Conservation (phyloP, 2,113 vertebrate species). For the Oryzias woworae region DNA sequence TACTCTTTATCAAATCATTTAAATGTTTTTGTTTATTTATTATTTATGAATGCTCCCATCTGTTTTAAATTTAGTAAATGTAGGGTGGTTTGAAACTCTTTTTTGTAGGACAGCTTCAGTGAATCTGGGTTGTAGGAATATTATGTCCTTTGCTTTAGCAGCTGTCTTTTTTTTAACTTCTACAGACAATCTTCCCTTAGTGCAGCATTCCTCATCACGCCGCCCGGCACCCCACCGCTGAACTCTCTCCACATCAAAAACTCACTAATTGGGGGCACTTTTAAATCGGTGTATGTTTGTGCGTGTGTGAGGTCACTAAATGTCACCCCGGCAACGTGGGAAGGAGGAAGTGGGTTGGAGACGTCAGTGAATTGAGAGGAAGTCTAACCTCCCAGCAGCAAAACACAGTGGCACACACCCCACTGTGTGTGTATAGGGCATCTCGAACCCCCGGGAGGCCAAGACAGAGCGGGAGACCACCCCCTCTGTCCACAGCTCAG, state of each 20-base stretch:
- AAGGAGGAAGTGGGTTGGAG: conserved; percentile 3
- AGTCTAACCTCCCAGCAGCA: conserved; percentile 15
- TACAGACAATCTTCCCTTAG: conserved; percentile 21
- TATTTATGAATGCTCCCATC: too few relatives aligned
- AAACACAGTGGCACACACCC: conserved; percentile 28
- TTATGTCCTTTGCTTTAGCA: not conserved
- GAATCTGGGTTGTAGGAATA: too few relatives aligned
- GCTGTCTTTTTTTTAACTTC: conserved; percentile 8
- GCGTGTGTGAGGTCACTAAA: conserved; percentile 62
- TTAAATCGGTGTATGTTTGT: conserved; percentile 23
- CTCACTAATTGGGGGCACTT: conserved; percentile 55
- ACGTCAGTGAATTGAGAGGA: conserved; percentile 59
- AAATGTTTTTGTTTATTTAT: too few relatives aligned
- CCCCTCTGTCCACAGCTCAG: conserved; percentile 60
- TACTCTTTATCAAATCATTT: too few relatives aligned
- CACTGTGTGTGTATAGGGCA: conserved; percentile 69
- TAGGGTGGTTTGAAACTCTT: too few relatives aligned
- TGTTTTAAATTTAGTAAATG: too few relatives aligned
- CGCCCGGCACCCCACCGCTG: conserved; percentile 29
- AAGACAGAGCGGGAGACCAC: conserved; percentile 57
- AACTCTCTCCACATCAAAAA: conserved; percentile 30
- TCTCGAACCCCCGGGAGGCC: conserved; percentile 64
- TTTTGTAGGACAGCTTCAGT: too few relatives aligned
- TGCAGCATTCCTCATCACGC: conserved; percentile 4
- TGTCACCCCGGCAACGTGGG: conserved; percentile 53